A percentile compares a stretch with the other conserved stretches of the same genome.
These are phyloP conservation scores for Drosophila setifemur DNA, from an alignment of 1,140 invertebrate genomes.

Conservation along the genomic window DNA sequence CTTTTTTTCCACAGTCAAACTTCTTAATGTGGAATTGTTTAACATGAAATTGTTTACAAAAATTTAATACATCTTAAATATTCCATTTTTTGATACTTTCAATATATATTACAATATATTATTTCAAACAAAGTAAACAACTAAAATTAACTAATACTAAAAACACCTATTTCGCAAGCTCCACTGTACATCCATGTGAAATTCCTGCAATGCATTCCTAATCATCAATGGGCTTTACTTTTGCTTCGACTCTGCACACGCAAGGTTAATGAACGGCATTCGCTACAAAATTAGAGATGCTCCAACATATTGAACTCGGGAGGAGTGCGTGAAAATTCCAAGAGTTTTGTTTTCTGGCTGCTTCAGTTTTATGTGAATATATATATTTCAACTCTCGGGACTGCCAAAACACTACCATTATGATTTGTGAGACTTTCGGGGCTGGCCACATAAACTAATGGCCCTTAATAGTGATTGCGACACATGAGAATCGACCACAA, in stretches of 20 bases:
- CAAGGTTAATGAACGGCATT: conserved; percentile 37
- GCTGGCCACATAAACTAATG: conserved; percentile 18
- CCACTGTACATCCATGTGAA: not conserved
- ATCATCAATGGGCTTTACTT: conserved; percentile 11
- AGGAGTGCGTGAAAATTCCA: conserved; percentile 2
- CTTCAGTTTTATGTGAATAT: not conserved
- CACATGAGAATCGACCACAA: conserved; percentile 33
- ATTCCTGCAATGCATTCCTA: conserved; percentile 30
- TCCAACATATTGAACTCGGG: not conserved
- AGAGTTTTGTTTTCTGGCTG: no score
- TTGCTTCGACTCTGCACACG: not conserved
- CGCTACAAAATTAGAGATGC: conserved; percentile 10
- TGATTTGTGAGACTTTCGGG: conserved; percentile 23
- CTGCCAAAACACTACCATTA: conserved; percentile 11
- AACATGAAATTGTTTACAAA: no score
- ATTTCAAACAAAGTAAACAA: not conserved
- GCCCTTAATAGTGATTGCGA: conserved; percentile 27
- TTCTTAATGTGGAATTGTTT: not conserved
- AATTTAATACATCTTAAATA: no score
- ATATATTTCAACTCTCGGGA: conserved; percentile 4
- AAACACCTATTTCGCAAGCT: not conserved
- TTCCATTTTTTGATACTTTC: not conserved
- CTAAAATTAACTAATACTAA: not conserved
- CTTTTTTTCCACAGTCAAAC: not conserved
- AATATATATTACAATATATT: no score